phyloP scores from a whole-genome alignment of 2,113 vertebrate genomes.

The Dicentrarchus labrax region DNA sequence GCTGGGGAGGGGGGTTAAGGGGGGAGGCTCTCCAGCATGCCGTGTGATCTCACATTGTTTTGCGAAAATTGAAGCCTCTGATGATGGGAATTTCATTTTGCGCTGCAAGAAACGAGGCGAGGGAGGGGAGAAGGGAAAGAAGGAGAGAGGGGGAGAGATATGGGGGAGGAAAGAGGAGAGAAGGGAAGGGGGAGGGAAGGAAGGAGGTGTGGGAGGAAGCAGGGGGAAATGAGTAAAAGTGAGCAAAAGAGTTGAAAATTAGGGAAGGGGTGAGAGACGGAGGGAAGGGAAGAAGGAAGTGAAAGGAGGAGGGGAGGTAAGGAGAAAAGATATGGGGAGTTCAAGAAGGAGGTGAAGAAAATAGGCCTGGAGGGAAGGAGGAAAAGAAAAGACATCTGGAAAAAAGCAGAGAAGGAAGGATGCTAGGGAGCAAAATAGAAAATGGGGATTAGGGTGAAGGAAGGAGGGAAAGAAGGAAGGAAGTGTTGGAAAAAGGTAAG shows the following conservation, averaged over 20 bases:
- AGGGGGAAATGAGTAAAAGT: background rate
- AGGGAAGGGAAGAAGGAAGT: background rate
- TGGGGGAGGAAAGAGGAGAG: background rate
- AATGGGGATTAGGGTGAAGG: background rate
- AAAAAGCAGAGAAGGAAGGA: background rate
- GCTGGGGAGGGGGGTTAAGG: slow-evolving; percentile 12
- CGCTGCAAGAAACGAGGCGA: slow-evolving; percentile 47
- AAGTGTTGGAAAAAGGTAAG: too few species aligned
- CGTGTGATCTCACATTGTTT: slow-evolving; percentile 79
- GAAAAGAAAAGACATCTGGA: background rate
- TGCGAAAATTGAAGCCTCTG: slow-evolving; percentile 79
- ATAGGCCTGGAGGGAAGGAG: background rate
- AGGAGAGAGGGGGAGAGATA: background rate
- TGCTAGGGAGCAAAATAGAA: background rate
- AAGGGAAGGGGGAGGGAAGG: background rate
- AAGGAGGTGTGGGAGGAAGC: background rate
- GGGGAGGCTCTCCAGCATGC: slow-evolving; percentile 68
- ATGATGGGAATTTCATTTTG: slow-evolving; percentile 81
- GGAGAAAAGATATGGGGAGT: background rate
- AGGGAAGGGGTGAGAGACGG: too few species aligned
- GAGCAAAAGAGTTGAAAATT: background rate
- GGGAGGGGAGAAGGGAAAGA: slow-evolving; percentile 24
- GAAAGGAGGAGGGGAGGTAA: background rate
- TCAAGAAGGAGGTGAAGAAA: background rate
- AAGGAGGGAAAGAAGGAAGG: background rate